These are phyloP conservation scores for Coenonympha arcania DNA, from an alignment of 2,888 invertebrate species.

Conservation along the genomic window DNA sequence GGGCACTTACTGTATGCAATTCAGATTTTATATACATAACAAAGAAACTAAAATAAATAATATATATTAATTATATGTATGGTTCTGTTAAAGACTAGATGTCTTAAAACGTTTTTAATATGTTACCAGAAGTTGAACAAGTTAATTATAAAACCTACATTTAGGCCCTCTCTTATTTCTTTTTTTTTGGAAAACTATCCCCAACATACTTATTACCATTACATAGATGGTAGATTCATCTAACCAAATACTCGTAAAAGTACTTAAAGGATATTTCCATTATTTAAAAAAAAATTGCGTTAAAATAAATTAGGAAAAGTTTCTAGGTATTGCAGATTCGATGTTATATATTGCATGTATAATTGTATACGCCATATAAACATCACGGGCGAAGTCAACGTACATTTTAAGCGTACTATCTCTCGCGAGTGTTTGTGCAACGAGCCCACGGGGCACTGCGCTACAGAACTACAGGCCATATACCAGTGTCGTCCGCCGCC, in stretches of 20 bases:
- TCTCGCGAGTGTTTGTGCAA: conserved; percentile 24
- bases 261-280: not conserved
- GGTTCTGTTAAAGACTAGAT: no score
- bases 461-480: not conserved
- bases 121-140: no score
- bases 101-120: no score
- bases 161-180: no score
- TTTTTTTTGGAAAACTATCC: not conserved
- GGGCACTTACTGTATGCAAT: no score
- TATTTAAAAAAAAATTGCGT: not conserved
- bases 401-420: conserved; percentile 22
- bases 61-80: no score
- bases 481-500: conserved; percentile 6
- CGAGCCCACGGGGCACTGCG: conserved; percentile 10
- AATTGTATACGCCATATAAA: conserved; percentile 15
- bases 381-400: conserved; percentile 18
- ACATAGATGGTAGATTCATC: not conserved
- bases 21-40: no score
- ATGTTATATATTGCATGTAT: conserved; percentile 27
- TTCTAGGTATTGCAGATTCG: conserved; percentile 24
- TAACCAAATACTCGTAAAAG: not conserved
- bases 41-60: no score
- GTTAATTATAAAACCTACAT: not conserved
- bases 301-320: conserved; percentile 6
- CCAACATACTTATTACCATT: conserved; percentile 8